phyloP scores from a whole-genome alignment of 2,113 vertebrate genomes.

The Sisor rabdophorus region DNA sequence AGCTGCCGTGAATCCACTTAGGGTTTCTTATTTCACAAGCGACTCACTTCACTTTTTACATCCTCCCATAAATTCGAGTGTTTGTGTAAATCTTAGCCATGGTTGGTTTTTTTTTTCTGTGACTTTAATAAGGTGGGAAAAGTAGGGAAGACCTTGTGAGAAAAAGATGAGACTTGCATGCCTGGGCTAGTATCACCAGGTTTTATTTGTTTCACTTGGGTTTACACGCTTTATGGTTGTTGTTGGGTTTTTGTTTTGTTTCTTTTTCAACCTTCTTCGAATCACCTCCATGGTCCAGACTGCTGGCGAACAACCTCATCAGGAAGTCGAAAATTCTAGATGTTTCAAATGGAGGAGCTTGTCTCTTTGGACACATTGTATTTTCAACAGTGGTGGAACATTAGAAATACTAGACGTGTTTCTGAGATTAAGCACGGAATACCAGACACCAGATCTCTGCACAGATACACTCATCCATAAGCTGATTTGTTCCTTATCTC shows the following conservation, averaged over 20 bases:
- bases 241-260: neutral
- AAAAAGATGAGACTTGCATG: slow-evolving; percentile 32
- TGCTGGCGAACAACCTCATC: slow-evolving; percentile 28
- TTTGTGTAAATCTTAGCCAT: slow-evolving; percentile 50
- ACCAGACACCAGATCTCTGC: neutral
- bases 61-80: slow-evolving; percentile 51
- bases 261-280: neutral
- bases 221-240: slow-evolving; percentile 31
- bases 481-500: slow-evolving; percentile 23
- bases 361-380: neutral
- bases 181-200: slow-evolving; percentile 45
- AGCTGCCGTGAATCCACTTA: slow-evolving; percentile 48
- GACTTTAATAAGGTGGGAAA: slow-evolving; percentile 7
- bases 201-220: slow-evolving; percentile 48
- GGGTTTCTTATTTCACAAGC: slow-evolving; percentile 47
- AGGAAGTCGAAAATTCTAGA: slow-evolving; percentile 20
- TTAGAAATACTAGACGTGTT: neutral
- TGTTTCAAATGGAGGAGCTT: neutral
- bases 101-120: slow-evolving; percentile 9
- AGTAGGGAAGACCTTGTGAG: slow-evolving; percentile 31
- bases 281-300: neutral
- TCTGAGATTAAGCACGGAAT: neutral
- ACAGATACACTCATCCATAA: slow-evolving; percentile 3
- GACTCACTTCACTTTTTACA: slow-evolving; percentile 32
- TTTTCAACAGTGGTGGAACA: slow-evolving; percentile 10